phyloP scores from a whole-genome alignment of 53 echinoderm and acorn worm species.

The Mesocentrotus franciscanus region DNA sequence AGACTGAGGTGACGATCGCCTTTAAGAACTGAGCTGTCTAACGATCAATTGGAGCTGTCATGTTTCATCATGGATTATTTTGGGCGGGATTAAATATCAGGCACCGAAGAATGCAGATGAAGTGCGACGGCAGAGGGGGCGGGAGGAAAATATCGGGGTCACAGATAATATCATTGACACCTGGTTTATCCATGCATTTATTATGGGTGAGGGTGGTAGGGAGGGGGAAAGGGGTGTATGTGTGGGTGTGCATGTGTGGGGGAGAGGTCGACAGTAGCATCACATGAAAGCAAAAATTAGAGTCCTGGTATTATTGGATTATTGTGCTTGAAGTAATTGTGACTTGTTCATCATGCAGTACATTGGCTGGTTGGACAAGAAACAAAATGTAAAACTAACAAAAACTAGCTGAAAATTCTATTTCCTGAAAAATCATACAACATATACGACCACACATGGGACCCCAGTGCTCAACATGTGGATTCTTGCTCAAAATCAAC shows the following conservation, averaged over 20 bases:
- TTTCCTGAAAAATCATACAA: too few species aligned
- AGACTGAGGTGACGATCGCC: not conserved
- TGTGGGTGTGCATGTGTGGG: not conserved
- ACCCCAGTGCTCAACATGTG: too few species aligned
- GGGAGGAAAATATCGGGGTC: conserved; percentile 41
- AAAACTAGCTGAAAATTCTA: too few species aligned
- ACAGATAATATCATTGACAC: conserved; percentile 35
- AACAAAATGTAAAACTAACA: too few species aligned
- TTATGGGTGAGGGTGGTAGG: not conserved
- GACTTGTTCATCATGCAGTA: too few species aligned
- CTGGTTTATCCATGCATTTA: not conserved
- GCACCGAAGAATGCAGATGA: not conserved
- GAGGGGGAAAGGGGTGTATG: not conserved
- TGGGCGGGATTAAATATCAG: conserved; percentile 51
- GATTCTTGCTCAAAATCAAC: too few species aligned
- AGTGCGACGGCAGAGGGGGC: conserved; percentile 39
- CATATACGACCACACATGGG: too few species aligned
- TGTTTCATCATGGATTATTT: conserved; percentile 19
- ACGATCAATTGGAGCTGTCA: conserved; percentile 42
- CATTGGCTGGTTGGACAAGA: too few species aligned
- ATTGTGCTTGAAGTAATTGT: too few species aligned
- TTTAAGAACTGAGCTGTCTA: not conserved
- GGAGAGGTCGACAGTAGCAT: not conserved
- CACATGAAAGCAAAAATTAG: not conserved
- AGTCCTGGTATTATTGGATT: too few species aligned